Evolutionary conservation across 1,140 invertebrate species (phyloP).

Genomic region (Thaumatotibia leucotreta): DNA sequence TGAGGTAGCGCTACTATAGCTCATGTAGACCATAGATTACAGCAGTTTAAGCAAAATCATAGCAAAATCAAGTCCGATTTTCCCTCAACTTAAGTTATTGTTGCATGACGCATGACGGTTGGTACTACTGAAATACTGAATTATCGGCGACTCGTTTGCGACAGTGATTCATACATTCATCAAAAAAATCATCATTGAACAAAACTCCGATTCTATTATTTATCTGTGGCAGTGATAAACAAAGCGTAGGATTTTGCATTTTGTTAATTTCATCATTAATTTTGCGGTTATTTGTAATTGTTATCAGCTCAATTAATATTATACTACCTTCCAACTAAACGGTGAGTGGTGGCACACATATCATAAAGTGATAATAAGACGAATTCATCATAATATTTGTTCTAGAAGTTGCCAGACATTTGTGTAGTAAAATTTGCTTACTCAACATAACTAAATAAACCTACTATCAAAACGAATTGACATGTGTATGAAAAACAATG

Average conservation of each 20-base stretch:
- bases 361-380: background rate
- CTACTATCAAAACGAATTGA: background rate
- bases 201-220: background rate
- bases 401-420: constrained; percentile 4
- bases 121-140: too few species aligned
- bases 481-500: background rate
- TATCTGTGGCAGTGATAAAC: constrained; percentile 6
- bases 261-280: background rate
- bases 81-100: too few species aligned
- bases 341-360: background rate
- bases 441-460: background rate
- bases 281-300: background rate
- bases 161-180: background rate
- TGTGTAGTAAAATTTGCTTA: background rate
- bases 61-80: too few species aligned
- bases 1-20: too few species aligned
- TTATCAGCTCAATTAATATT: background rate
- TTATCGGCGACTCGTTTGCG: too few species aligned
- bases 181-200: too few species aligned
- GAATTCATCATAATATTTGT: background rate
- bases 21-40: too few species aligned
- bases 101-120: too few species aligned
- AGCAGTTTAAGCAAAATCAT: too few species aligned
- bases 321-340: background rate
- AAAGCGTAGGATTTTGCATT: background rate